Evolutionary conservation across 2,797 vertebrate species (phyloP), one percentile per base, ranked within the genome.

Genomic region (Buphagus erythrorhynchus): DNA sequence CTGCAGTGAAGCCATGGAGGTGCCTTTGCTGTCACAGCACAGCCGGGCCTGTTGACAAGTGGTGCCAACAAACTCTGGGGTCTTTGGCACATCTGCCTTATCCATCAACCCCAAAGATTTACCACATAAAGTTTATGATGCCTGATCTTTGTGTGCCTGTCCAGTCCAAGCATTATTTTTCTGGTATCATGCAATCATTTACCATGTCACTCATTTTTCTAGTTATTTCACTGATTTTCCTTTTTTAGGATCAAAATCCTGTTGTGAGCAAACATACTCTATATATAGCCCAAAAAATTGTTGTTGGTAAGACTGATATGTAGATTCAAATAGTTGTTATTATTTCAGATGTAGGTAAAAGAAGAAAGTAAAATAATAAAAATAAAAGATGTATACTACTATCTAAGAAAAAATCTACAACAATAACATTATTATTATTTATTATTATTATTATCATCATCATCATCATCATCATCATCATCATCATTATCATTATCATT

Each of bases 351-450:
- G 7, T 40, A n/a, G 10, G 18, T 46, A 52, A 24, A 63, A 77
- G 10, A 54, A 43, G 3, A 22, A n/a, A 55, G 0, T 36, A 46
- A 33, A 33, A 5, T 38, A 10, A 19, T 6, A 14, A 40, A 36
- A 22, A 4, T 29, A 69, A 19, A 21, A 20, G 16, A 36, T 0
- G 3, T 15, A 16, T 35, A 6, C 1, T 65, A 7, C 2, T 48
- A 15, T 19, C 33, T 11, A 31, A 22, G 28, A 66, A 71, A 62
- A 51, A 19, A 40, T 26, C 21, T 55, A 12, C 16, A 59, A 22
- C 1, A 43, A 43, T 43, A 43, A 19, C 9, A 43, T 11, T 10
- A 43, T 43, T 43, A 40, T 40, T 40, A 40, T 40, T 40, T n/a
- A 69, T 3, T 11, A 28, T 13, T 21, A 22, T 19, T 25, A 10